phyloP scores from a whole-genome alignment of 2,888 invertebrate species.

The Augiades crinisus region DNA sequence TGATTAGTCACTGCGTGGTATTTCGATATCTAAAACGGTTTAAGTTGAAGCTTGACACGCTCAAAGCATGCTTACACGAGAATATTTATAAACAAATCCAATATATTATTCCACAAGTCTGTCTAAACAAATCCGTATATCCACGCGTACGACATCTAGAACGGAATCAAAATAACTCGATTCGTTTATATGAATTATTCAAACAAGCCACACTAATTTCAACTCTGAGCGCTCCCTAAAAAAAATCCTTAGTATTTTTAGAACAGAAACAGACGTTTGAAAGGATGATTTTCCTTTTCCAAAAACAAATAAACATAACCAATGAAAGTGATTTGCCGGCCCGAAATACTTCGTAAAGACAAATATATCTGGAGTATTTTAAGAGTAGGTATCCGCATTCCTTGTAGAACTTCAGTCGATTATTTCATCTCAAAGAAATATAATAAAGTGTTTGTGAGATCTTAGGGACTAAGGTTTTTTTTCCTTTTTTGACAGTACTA shows the following conservation, averaged over 20 bases:
- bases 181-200: slow-evolving; percentile 7
- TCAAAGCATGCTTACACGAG: no score
- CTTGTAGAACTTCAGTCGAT: slow-evolving; percentile 1
- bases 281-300: slow-evolving; percentile 15
- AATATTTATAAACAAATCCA: no score
- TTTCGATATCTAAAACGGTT: no score
- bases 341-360: slow-evolving; percentile 16
- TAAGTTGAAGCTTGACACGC: no score
- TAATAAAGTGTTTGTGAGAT: not conserved
- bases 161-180: not conserved
- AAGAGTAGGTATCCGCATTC: slow-evolving; percentile 22
- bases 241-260: slow-evolving; percentile 8
- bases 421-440: not conserved
- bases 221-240: not conserved
- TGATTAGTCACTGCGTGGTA: no score
- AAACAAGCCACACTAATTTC: not conserved
- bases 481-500: no score
- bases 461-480: no score
- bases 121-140: no score
- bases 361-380: slow-evolving; percentile 24
- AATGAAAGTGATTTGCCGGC: slow-evolving; percentile 24
- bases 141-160: not conserved
- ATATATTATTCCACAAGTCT: no score
- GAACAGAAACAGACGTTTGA: slow-evolving; percentile 11
- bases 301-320: slow-evolving; percentile 23